Base-by-base conservation (phyloP, 2,888 invertebrate species). In the Julus scandinavius region DNA sequence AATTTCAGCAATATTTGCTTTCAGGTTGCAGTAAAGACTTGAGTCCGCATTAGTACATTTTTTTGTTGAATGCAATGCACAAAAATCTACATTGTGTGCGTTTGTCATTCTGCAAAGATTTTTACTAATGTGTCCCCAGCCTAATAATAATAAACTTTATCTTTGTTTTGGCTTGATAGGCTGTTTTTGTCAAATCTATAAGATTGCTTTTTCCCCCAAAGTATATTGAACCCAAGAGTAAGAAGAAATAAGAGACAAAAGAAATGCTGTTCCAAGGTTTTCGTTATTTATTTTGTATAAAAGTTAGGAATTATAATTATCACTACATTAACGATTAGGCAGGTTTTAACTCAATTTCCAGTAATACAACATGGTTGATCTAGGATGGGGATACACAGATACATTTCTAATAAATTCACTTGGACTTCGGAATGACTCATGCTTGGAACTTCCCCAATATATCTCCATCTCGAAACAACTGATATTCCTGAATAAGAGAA, bases 401-500 rank as follows among this genome's bases (percentile, higher is more conserved):
- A 63, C 63, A 63, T 20, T 63, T 63, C 63, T 63, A 63, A 63
- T 6, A 63, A 5, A 20, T 63, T 63, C 29, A 6, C 40, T 9
- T 85, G 7, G 5, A 40, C n/a, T 17, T 20, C 17, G 85, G 85
- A 85, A 85, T 40, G 85, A 40, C 41, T 58, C 54, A 85, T 1
- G 49, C 93, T 86, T 88, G 88, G 72, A 87, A 94, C 93, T 98
- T 99, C 89, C 98, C 99, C 91, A 99, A 94, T 91, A 99, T 98
- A 92, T 99, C 99, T 88, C 96, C 94, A 93, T 99, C 99, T 92
- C 97, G 94, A 95, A 97, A 99, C 90, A 99, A 94, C 91, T 97
- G 97, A 92, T 96, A 97, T 92, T 99, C 99, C 93, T 93, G 91
- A 88, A 92, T 92, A 89, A 90, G 90, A 88, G 89, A 72, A 89